Percentiles rank a stretch among this genome's conserved stretches.
These are phyloP conservation scores for Hippoglossus hippoglossus DNA, from an alignment of 2,797 vertebrate species.

Conservation along the genomic window DNA sequence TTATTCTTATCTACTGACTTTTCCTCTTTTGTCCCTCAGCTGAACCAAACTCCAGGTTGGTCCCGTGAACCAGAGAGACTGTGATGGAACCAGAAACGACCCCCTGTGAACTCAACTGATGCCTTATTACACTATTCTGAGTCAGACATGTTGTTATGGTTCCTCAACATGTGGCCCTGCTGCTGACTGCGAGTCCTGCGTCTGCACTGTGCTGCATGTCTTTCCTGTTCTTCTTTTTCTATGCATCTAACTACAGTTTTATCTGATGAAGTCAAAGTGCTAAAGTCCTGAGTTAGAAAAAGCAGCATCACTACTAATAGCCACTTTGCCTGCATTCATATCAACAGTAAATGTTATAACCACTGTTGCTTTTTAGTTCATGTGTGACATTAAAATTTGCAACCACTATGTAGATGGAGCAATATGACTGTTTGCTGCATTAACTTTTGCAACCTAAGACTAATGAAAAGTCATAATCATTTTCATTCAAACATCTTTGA, in stretches of 20 bases:
- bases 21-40: slow-evolving; percentile 8
- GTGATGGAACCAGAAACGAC: not conserved
- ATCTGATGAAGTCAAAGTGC: slow-evolving; percentile 4
- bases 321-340: slow-evolving; percentile 25
- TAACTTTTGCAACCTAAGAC: slow-evolving; percentile 18
- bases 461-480: not conserved
- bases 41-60: slow-evolving; percentile 8
- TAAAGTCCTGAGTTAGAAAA: not conserved
- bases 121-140: slow-evolving; percentile 5
- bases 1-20: not conserved
- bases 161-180: slow-evolving; percentile 25
- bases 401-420: slow-evolving; percentile 1
- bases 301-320: not conserved
- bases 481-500: slow-evolving; percentile 11
- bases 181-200: slow-evolving; percentile 12
- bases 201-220: slow-evolving; percentile 42
- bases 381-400: slow-evolving; percentile 11
- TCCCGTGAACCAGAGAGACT: slow-evolving; percentile 12
- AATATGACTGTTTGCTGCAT: not conserved
- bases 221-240: slow-evolving; percentile 4
- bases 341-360: not conserved
- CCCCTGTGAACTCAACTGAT: slow-evolving; percentile 14
- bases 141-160: slow-evolving; percentile 6
- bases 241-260: slow-evolving; percentile 13
- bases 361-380: slow-evolving; percentile 21